phyloP scores from a whole-genome alignment of 1,140 invertebrate genomes.

The Panulirus ornatus region DNA sequence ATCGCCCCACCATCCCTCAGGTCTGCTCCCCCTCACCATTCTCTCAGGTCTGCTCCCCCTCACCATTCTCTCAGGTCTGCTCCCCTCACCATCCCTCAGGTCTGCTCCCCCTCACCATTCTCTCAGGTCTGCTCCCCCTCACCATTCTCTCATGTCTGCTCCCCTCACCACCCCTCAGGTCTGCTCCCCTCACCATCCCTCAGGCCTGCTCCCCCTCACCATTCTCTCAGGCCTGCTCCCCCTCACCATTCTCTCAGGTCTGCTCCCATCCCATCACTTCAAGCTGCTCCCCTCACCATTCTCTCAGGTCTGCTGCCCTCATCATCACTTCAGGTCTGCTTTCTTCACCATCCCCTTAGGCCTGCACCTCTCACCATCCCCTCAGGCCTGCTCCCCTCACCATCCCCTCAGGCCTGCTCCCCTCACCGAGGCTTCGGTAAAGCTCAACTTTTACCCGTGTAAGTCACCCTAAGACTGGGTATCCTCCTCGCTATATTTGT shows the following conservation, averaged over 20 bases:
- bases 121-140: not conserved
- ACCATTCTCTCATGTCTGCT: not conserved
- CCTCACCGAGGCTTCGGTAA: too few species aligned
- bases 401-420: not conserved
- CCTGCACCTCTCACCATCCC: not conserved
- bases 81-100: not conserved
- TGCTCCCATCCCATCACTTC: not conserved
- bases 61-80: not conserved
- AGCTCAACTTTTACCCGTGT: too few species aligned
- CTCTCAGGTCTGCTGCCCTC: not conserved
- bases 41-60: not conserved
- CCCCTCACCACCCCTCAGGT: not conserved
- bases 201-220: not conserved
- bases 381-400: not conserved
- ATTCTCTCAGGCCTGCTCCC: not conserved
- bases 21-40: not conserved
- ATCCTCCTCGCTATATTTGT: too few species aligned
- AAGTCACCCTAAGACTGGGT: too few species aligned
- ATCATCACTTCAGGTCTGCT: too few species aligned
- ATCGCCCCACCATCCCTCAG: not conserved
- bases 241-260: not conserved
- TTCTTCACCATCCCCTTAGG: not conserved
- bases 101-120: not conserved
- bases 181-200: not conserved
- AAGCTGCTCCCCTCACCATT: not conserved